phyloP scores from a whole-genome alignment of 1,140 invertebrate genomes.

The Drosophila nigromelanica region DNA sequence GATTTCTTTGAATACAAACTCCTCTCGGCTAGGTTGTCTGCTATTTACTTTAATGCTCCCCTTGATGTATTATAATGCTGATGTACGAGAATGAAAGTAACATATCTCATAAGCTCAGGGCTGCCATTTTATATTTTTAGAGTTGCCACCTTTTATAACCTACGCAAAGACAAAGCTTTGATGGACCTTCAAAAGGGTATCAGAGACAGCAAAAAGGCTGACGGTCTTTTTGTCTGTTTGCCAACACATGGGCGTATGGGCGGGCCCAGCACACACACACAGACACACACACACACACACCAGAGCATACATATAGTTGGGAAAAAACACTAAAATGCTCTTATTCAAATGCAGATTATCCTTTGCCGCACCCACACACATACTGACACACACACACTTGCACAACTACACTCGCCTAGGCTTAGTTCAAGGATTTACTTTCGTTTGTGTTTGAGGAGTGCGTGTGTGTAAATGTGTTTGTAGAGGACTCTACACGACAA shows the following conservation, averaged over 20 bases:
- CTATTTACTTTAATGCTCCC: too few relatives aligned
- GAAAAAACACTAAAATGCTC: constrained; percentile 80
- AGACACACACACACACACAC: constrained; percentile 23
- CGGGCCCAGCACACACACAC: constrained; percentile 32
- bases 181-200: constrained; percentile 28
- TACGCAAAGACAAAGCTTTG: constrained; percentile 15
- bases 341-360: constrained; percentile 83
- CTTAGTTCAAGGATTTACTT: constrained; percentile 79
- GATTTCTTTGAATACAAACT: too few relatives aligned
- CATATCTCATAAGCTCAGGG: not conserved
- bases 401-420: constrained; percentile 48
- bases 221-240: constrained; percentile 38
- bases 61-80: too few relatives aligned
- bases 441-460: constrained; percentile 71
- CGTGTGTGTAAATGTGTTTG: constrained; percentile 52
- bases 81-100: too few relatives aligned
- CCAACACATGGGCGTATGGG: constrained; percentile 69
- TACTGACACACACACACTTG: constrained; percentile 33
- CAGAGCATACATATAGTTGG: constrained; percentile 54
- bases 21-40: too few relatives aligned
- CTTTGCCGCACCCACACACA: constrained; percentile 49
- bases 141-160: not conserved
- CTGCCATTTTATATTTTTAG: not conserved
- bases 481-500: constrained; percentile 57
- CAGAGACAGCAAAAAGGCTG: constrained; percentile 69